These are phyloP conservation scores for Cyclophora albipunctata DNA, from an alignment of 2,888 invertebrate genomes.

Conservation along the genomic window DNA sequence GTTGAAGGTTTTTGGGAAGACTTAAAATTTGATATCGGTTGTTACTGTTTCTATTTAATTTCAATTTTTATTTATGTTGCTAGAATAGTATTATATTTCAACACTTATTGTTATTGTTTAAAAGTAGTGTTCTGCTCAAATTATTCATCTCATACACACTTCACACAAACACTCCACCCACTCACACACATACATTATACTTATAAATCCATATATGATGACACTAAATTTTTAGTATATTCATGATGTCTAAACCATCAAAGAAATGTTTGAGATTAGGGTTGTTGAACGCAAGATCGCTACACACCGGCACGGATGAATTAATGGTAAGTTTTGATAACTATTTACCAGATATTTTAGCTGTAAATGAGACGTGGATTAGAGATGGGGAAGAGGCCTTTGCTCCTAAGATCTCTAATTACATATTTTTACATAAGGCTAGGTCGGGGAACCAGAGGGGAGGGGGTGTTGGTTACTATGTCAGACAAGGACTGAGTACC, in stretches of 20 bases:
- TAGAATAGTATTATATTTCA: too few species aligned
- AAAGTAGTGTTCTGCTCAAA: too few species aligned
- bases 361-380: constrained; percentile 14
- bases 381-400: constrained; percentile 2
- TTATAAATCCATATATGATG: too few species aligned
- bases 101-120: too few species aligned
- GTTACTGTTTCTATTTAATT: too few species aligned
- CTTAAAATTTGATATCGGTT: neutral
- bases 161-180: too few species aligned
- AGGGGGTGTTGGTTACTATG: constrained; percentile 2
- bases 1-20: neutral
- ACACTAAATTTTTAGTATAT: too few species aligned
- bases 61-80: too few species aligned
- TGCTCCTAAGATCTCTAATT: constrained; percentile 8
- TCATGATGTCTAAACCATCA: too few species aligned
- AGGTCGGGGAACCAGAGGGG: neutral
- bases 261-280: too few species aligned
- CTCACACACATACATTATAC: too few species aligned
- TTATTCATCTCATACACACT: too few species aligned
- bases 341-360: constrained; percentile 11
- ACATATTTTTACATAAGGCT: neutral
- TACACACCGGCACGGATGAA: constrained; percentile 21
- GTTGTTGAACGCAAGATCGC: constrained; percentile 13
- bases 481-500: constrained; percentile 6
- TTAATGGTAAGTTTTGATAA: constrained; percentile 7